Conservation (phyloP, 2,888 invertebrate species). For the Anaspis maculata region DNA sequence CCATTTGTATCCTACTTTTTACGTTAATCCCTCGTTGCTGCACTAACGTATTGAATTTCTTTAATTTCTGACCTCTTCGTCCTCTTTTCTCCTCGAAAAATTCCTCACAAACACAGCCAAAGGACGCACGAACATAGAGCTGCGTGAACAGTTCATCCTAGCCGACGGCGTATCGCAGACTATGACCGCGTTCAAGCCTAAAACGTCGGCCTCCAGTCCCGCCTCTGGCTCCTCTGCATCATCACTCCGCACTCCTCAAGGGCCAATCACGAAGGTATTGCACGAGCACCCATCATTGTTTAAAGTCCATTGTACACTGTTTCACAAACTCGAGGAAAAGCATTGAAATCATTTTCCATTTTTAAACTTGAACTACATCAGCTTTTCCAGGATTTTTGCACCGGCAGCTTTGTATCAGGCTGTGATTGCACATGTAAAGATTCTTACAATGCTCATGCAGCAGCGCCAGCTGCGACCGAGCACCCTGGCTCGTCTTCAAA, state of each 20-base stretch:
- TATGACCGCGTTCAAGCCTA: constrained; percentile 97
- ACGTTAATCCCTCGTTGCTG: too few relatives aligned
- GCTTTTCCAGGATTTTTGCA: too few relatives aligned
- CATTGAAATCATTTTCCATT: too few relatives aligned
- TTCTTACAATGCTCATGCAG: too few relatives aligned
- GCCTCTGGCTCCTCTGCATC: constrained; percentile 48
- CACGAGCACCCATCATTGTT: constrained; percentile 21
- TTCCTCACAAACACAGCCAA: constrained; percentile 55
- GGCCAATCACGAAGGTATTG: constrained; percentile 93
- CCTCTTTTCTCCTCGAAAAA: constrained; percentile 4
- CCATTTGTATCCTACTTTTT: too few relatives aligned
- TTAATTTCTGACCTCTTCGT: constrained; percentile 8
- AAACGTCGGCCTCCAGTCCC: constrained; percentile 75
- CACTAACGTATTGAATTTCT: constrained; percentile 4
- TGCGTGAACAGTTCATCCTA: constrained; percentile 97
- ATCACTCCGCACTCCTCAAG: constrained; percentile 58
- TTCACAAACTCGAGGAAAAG: too few relatives aligned
- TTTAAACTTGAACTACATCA: too few relatives aligned
- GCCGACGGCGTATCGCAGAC: constrained; percentile 98
- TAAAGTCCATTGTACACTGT: too few relatives aligned
- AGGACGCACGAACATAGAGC: constrained; percentile 99
- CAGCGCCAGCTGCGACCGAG: too few relatives aligned
- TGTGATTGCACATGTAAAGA: too few relatives aligned
- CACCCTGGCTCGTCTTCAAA: too few relatives aligned
- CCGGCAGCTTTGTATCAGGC: too few relatives aligned